Percentiles rank a stretch among this genome's conserved stretches.
Evolutionary conservation across 2,797 vertebrate genomes (phyloP).

Genomic region (Phoxinus dragarum): DNA sequence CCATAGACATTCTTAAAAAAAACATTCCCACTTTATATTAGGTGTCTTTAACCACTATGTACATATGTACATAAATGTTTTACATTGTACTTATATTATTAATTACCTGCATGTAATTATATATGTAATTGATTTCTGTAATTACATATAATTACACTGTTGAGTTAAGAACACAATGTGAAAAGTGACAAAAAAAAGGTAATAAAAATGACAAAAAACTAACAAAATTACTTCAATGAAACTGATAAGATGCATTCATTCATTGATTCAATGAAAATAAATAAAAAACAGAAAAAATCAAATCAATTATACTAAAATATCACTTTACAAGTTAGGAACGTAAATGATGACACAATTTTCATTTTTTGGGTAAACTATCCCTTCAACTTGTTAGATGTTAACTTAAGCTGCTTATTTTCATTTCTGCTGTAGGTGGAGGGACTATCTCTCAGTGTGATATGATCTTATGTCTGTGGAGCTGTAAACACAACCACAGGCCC

Average conservation of each 20-base stretch:
- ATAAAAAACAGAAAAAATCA: not conserved
- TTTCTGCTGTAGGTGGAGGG: constrained; percentile 18
- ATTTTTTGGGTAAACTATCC: not conserved
- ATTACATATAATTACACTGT: not conserved
- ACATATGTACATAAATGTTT: not conserved
- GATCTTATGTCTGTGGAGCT: constrained; percentile 61
- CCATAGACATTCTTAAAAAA: not conserved
- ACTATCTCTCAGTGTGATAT: constrained; percentile 43
- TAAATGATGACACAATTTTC: not conserved
- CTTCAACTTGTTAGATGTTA: constrained; percentile 10
- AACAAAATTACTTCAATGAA: not conserved
- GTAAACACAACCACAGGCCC: constrained; percentile 67
- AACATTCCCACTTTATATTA: not conserved
- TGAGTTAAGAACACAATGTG: not conserved
- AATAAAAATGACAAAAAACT: not conserved
- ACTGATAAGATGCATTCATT: not conserved
- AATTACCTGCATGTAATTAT: not conserved
- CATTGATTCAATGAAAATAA: not conserved
- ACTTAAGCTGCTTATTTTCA: constrained; percentile 21
- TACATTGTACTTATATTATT: not conserved
- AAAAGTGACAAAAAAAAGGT: not conserved
- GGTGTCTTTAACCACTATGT: not conserved
- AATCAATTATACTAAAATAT: not conserved
- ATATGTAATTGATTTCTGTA: not conserved
- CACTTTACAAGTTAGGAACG: not conserved